A percentile compares a stretch with the other conserved stretches of the same genome.
Evolutionary conservation across 2,888 invertebrate genomes (phyloP).

Genomic region (Hydroisotoma schaefferi): DNA sequence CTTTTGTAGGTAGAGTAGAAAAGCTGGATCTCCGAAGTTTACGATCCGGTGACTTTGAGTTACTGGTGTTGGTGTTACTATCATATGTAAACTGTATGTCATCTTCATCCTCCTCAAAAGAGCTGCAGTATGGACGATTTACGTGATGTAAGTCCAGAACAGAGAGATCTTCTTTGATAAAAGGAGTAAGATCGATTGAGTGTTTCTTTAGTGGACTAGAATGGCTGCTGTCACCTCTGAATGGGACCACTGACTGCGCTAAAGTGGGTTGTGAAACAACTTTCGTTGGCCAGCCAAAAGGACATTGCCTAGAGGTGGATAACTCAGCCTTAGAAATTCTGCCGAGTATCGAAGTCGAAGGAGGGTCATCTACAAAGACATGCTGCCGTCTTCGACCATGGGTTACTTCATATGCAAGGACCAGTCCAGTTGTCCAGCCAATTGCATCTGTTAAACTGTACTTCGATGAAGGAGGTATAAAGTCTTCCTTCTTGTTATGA

Average conservation of each 20-base stretch:
- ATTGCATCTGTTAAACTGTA: conserved; percentile 38
- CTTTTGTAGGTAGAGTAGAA: conserved; percentile 3
- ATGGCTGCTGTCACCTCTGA: neutral
- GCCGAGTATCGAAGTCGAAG: neutral
- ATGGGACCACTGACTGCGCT: neutral
- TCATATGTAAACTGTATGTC: conserved; percentile 9
- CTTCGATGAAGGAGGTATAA: conserved; percentile 29
- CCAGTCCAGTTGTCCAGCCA: conserved; percentile 40
- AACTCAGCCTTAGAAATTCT: conserved; percentile 5
- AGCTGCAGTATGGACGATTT: neutral
- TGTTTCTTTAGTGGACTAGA: neutral
- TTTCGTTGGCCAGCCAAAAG: conserved; percentile 24
- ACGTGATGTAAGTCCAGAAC: neutral
- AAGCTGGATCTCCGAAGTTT: no score
- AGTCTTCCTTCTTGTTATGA: conserved; percentile 26
- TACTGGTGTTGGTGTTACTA: neutral
- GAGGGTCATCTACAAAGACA: conserved; percentile 11
- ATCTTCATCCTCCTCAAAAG: conserved; percentile 23
- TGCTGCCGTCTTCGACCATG: conserved; percentile 17
- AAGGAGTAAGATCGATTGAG: conserved; percentile 42
- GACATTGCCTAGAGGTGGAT: no score
- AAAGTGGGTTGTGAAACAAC: conserved; percentile 31
- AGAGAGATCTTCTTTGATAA: conserved; percentile 30
- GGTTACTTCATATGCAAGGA: conserved; percentile 33
- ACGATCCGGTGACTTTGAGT: neutral